These are phyloP conservation scores for Panagrolaimus sp. DNA, from an alignment of 1,140 invertebrate genomes.

Conservation along the genomic window DNA sequence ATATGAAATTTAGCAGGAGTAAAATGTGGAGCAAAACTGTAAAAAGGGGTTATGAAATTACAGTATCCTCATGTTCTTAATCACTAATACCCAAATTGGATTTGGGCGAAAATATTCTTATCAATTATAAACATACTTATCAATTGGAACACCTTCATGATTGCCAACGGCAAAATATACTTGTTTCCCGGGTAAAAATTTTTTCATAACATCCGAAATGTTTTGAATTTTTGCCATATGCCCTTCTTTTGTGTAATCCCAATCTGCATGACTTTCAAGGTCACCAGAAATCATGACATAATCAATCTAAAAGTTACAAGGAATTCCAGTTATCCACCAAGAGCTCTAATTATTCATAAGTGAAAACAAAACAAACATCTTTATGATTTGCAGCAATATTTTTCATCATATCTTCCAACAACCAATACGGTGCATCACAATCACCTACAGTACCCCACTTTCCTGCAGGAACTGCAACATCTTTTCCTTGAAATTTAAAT, in stretches of 20 bases:
- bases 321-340: slow-evolving; percentile 10
- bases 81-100: no score
- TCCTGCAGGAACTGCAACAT: slow-evolving; percentile 39
- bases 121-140: slow-evolving; percentile 22
- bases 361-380: slow-evolving; percentile 23
- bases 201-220: slow-evolving; percentile 36
- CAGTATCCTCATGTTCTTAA: slow-evolving; percentile 13
- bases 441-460: slow-evolving; percentile 55
- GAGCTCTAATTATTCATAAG: no score
- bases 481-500: not conserved
- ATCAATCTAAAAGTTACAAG: slow-evolving; percentile 43
- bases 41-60: not conserved
- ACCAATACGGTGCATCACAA: slow-evolving; percentile 51
- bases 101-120: not conserved
- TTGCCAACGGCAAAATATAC: slow-evolving; percentile 54
- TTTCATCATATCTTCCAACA: slow-evolving; percentile 52
- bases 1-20: slow-evolving; percentile 51
- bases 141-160: slow-evolving; percentile 59
- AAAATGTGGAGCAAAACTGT: slow-evolving; percentile 54
- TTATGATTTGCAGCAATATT: slow-evolving; percentile 44
- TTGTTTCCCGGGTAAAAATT: slow-evolving; percentile 46
- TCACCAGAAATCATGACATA: slow-evolving; percentile 53
- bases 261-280: slow-evolving; percentile 53
- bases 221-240: slow-evolving; percentile 40
- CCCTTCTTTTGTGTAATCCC: slow-evolving; percentile 48